These are phyloP conservation scores for Apodemia hepburni DNA, from an alignment of 2,888 invertebrate genomes.

Conservation along the genomic window DNA sequence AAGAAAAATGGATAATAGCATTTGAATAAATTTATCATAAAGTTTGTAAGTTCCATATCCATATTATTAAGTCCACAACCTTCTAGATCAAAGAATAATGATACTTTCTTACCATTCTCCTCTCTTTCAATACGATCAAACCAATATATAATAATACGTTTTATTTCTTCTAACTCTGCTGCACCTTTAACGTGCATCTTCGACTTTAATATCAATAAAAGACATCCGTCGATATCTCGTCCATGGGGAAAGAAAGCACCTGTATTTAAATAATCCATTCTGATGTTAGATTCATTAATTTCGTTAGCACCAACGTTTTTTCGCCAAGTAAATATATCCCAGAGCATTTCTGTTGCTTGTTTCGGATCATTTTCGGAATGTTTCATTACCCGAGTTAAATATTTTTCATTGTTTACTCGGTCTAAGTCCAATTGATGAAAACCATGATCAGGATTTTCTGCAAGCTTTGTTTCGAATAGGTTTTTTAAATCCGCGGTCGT, in stretches of 20 bases:
- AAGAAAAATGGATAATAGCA: slow-evolving; percentile 92
- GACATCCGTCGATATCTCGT: slow-evolving; percentile 89
- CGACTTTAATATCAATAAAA: slow-evolving; percentile 88
- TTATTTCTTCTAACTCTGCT: slow-evolving; percentile 87
- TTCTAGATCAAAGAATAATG: slow-evolving; percentile 94
- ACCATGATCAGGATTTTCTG: slow-evolving; percentile 34
- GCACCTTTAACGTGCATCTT: slow-evolving; percentile 90
- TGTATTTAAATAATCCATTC: slow-evolving; percentile 83
- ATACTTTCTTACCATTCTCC: slow-evolving; percentile 87
- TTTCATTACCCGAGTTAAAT: slow-evolving; percentile 85
- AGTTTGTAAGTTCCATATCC: slow-evolving; percentile 95
- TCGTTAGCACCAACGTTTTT: slow-evolving; percentile 87
- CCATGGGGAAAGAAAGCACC: slow-evolving; percentile 89
- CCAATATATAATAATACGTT: slow-evolving; percentile 92
- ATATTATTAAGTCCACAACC: slow-evolving; percentile 92
- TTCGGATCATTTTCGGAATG: slow-evolving; percentile 85
- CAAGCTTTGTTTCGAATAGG: slow-evolving; percentile 39
- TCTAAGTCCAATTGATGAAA: slow-evolving; percentile 84
- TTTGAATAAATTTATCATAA: slow-evolving; percentile 92
- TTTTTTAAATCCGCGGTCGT: slow-evolving; percentile 37
- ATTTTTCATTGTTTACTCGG: slow-evolving; percentile 83
- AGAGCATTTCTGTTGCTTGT: slow-evolving; percentile 83
- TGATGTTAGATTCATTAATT: slow-evolving; percentile 83
- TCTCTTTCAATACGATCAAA: slow-evolving; percentile 89
- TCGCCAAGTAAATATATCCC: slow-evolving; percentile 89